Evolutionary conservation across 2,888 invertebrate species (phyloP).

Genomic region (Bursaphelenchus okinawaensis): DNA sequence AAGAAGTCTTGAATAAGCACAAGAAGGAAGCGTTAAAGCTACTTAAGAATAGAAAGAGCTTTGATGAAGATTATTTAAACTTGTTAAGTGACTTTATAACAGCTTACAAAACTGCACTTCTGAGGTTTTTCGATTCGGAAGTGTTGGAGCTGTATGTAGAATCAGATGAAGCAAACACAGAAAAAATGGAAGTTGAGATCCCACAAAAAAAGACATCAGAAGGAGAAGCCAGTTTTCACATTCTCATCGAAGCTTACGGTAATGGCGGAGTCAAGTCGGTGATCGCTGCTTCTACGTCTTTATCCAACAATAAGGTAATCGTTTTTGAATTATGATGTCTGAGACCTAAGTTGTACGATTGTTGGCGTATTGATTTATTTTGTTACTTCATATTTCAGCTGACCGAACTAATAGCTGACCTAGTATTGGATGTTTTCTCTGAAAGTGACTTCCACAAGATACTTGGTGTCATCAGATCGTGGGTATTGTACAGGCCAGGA

Average conservation of each 20-base stretch:
- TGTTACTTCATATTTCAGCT: background rate
- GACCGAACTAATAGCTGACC: background rate
- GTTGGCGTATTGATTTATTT: background rate
- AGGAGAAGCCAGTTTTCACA: background rate
- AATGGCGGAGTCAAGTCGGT: background rate
- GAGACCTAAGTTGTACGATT: background rate
- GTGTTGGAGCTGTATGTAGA: background rate
- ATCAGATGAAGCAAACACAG: background rate
- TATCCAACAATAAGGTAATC: background rate
- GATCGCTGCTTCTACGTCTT: background rate
- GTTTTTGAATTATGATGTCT: background rate
- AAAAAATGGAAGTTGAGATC: background rate
- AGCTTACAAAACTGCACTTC: background rate
- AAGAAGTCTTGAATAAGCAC: background rate
- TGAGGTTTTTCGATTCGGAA: background rate
- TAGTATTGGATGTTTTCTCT: background rate
- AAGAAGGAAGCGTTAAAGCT: background rate
- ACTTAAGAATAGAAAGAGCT: background rate
- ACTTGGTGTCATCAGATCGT: background rate
- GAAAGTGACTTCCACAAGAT: background rate
- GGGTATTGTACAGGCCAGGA: background rate
- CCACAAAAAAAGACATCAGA: no score
- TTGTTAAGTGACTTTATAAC: background rate
- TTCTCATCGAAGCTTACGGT: background rate
- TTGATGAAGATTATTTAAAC: background rate